phyloP scores from a whole-genome alignment of 1,140 invertebrate genomes.

The Bacillus rossius region DNA sequence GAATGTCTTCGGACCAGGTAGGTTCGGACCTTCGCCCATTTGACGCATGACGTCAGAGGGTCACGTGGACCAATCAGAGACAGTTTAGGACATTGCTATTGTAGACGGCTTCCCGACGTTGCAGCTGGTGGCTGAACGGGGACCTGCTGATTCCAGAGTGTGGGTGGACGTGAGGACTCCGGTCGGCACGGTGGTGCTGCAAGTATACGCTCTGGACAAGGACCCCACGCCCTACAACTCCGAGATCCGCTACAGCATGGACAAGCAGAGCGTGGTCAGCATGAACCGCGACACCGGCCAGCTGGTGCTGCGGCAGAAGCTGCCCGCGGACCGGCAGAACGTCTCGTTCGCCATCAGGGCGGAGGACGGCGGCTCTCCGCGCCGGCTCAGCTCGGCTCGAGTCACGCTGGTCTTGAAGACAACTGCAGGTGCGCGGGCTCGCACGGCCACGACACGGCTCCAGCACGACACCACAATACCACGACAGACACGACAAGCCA shows the following conservation, averaged over 20 bases:
- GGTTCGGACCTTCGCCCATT: no score
- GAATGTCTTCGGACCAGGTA: no score
- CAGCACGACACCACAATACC: no score
- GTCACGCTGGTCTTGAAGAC: constrained; percentile 19
- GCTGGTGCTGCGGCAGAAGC: constrained; percentile 9
- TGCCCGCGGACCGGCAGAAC: constrained; percentile 2
- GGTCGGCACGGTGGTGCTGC: constrained; percentile 2
- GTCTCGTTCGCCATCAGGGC: constrained; percentile 12
- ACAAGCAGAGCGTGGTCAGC: constrained; percentile 4
- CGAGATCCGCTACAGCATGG: constrained; percentile 15
- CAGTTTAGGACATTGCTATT: no score
- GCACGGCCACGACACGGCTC: no score
- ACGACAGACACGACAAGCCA: no score
- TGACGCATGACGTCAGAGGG: no score
- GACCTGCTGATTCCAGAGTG: constrained; percentile 8
- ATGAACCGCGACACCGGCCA: constrained; percentile 14
- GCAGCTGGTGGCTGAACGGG: no score
- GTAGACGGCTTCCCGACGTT: no score
- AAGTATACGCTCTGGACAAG: constrained; percentile 14
- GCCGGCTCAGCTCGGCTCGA: constrained; percentile 4
- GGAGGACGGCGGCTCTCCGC: constrained; percentile 18
- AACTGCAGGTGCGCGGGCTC: constrained; percentile 20
- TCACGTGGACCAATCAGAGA: no score
- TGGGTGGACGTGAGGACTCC: constrained; percentile 14
- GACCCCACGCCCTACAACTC: constrained; percentile 18